phyloP scores from a whole-genome alignment of 2,113 vertebrate genomes.

The Leptobrachium leishanense region DNA sequence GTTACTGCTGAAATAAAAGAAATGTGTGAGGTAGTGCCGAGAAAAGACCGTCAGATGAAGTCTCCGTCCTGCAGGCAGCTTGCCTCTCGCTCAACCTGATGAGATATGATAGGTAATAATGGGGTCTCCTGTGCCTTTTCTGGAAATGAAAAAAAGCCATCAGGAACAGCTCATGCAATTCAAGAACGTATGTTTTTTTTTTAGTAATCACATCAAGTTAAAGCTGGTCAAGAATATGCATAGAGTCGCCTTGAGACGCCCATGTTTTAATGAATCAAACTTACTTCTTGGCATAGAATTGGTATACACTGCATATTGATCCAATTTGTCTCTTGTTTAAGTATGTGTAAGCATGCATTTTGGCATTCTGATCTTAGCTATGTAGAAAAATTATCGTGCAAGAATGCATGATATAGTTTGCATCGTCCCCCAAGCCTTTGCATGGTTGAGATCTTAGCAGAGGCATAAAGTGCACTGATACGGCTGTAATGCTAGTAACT shows the following conservation, averaged over 20 bases:
- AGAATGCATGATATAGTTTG: too few species aligned
- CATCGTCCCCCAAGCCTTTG: too few species aligned
- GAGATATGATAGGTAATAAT: conserved; percentile 13
- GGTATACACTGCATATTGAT: not conserved
- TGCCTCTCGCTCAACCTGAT: conserved; percentile 17
- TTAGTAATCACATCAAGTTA: not conserved
- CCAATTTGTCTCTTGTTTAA: not conserved
- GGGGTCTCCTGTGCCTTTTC: conserved; percentile 1
- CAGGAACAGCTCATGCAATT: conserved; percentile 7
- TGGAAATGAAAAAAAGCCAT: conserved; percentile 11
- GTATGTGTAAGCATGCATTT: not conserved
- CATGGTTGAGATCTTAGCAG: too few species aligned
- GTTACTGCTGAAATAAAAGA: conserved; percentile 62
- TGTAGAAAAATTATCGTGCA: too few species aligned
- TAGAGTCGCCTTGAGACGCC: not conserved
- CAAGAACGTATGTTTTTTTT: not conserved
- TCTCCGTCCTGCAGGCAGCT: conserved; percentile 23
- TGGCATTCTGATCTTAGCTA: not conserved
- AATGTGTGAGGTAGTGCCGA: conserved; percentile 61
- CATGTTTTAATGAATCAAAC: not conserved
- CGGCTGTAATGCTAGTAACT: too few species aligned
- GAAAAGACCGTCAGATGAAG: conserved; percentile 54
- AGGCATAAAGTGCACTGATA: too few species aligned
- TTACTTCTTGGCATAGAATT: not conserved
- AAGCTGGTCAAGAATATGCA: conserved; percentile 6